A percentile compares a stretch with the other conserved stretches of the same genome.
Conservation (phyloP, 1,140 invertebrate species). For the Drosophila sp. region DNA sequence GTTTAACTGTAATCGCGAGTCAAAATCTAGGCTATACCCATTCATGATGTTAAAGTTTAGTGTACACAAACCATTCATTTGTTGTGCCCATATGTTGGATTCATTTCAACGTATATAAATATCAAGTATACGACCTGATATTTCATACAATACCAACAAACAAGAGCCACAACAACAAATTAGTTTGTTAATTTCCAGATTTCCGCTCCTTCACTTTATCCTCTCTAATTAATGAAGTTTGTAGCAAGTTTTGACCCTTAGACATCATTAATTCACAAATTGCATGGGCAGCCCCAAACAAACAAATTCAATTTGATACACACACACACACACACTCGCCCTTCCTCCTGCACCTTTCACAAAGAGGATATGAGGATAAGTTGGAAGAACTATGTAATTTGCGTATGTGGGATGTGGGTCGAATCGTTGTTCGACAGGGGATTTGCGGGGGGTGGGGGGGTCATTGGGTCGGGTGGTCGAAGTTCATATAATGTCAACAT, state of each 20-base stretch:
- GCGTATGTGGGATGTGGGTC: constrained; percentile 50
- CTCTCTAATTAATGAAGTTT: constrained; percentile 53
- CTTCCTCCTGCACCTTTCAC: not conserved
- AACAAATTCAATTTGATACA: constrained; percentile 45
- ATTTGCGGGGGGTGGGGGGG: not conserved
- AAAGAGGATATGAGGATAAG: not conserved
- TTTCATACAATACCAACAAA: not conserved
- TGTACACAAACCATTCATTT: constrained; percentile 9
- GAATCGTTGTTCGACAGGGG: constrained; percentile 15
- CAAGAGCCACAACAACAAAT: not conserved
- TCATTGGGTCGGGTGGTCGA: not conserved
- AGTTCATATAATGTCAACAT: constrained; percentile 11
- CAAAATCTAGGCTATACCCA: constrained; percentile 1
- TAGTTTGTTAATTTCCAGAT: constrained; percentile 10
- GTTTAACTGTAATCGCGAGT: not conserved
- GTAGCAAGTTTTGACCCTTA: constrained; percentile 22
- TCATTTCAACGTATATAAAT: not conserved
- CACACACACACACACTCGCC: constrained; percentile 25
- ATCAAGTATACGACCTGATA: not conserved
- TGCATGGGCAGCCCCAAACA: constrained; percentile 30
- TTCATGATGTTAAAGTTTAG: not conserved
- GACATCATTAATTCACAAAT: constrained; percentile 30
- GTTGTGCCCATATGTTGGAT: not conserved
- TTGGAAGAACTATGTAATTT: constrained; percentile 44
- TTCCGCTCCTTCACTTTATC: constrained; percentile 12